Conservation (phyloP, 37 sponge, comb jelly and placozoan genomes). For the Amphimedon queenslandica region DNA sequence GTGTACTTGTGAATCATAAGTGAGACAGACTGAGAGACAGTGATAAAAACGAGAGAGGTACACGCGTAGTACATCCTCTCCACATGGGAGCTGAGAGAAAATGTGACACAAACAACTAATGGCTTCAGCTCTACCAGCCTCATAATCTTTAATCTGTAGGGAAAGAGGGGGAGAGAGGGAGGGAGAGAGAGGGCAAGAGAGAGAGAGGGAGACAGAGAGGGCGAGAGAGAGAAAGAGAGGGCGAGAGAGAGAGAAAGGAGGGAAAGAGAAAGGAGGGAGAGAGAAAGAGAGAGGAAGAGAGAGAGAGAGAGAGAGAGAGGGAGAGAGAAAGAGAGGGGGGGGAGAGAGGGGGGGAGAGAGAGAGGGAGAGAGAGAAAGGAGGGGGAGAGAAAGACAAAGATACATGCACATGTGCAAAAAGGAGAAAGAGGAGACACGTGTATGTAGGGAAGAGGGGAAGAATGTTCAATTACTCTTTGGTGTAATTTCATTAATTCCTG, state of each 20-base stretch:
- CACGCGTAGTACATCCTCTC: constrained; percentile 43
- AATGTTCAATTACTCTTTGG: too few species aligned
- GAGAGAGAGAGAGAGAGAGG: constrained; percentile 22
- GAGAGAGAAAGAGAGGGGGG: too few species aligned
- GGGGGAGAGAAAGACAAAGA: constrained; percentile 9
- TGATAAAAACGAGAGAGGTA: constrained; percentile 86
- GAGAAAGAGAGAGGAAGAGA: constrained; percentile 2
- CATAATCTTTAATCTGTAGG: constrained; percentile 22
- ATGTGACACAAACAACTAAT: constrained; percentile 76
- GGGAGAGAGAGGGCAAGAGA: constrained; percentile 1
- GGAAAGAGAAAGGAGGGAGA: constrained; percentile 9
- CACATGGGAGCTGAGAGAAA: constrained; percentile 68
- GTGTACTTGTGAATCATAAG: constrained; percentile 35
- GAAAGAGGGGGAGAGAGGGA: constrained; percentile 6
- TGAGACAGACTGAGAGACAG: constrained; percentile 54
- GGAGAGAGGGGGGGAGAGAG: too few species aligned
- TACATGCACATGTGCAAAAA: neutral
- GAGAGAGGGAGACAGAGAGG: neutral
- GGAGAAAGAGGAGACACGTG: too few species aligned
- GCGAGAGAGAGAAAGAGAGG: too few species aligned
- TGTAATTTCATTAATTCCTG: too few species aligned
- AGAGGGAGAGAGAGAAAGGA: constrained; percentile 13
- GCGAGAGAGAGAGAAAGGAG: too few species aligned
- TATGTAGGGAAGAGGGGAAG: too few species aligned
- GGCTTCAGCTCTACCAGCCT: constrained; percentile 84